A percentile compares a stretch with the other conserved stretches of the same genome.
Conservation (phyloP, 2,113 vertebrate genomes). For the Cheirogaleus medius region DNA sequence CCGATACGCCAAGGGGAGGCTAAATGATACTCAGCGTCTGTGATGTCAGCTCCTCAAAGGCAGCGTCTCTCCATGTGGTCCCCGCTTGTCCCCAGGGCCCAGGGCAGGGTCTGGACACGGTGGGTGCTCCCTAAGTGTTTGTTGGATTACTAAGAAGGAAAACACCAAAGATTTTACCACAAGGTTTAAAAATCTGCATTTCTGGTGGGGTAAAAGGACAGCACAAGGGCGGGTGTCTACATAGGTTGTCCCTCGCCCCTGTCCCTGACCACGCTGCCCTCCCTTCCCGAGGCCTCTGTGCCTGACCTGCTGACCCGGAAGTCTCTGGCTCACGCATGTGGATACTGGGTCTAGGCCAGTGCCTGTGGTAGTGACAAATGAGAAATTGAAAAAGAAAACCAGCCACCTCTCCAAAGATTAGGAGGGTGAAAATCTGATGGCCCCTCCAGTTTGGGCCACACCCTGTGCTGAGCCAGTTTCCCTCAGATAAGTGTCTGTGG, state of each 20-base stretch:
- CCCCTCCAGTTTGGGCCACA: accelerated
- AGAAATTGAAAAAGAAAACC: neutral
- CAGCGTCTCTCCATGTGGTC: too few relatives aligned
- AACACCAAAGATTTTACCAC: neutral
- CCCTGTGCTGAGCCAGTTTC: neutral
- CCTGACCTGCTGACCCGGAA: neutral
- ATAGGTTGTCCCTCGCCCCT: neutral
- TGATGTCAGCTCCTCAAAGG: neutral
- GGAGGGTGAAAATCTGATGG: neutral
- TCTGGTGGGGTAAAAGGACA: neutral
- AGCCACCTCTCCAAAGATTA: neutral
- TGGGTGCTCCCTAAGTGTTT: neutral
- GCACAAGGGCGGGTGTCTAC: neutral
- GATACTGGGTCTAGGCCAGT: neutral
- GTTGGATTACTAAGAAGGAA: neutral
- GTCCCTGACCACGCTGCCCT: neutral
- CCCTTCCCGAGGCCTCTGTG: too few relatives aligned
- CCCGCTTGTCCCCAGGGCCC: neutral
- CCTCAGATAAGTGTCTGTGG: neutral
- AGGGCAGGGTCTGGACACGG: neutral
- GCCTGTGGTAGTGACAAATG: neutral
- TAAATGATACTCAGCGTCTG: neutral
- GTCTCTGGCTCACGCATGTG: neutral
- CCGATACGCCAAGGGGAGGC: too few relatives aligned
- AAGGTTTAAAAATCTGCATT: neutral